Percentiles rank a stretch among this genome's conserved stretches.
These are phyloP conservation scores for Thyatira batis DNA, from an alignment of 2,888 invertebrate species.

Conservation along the genomic window DNA sequence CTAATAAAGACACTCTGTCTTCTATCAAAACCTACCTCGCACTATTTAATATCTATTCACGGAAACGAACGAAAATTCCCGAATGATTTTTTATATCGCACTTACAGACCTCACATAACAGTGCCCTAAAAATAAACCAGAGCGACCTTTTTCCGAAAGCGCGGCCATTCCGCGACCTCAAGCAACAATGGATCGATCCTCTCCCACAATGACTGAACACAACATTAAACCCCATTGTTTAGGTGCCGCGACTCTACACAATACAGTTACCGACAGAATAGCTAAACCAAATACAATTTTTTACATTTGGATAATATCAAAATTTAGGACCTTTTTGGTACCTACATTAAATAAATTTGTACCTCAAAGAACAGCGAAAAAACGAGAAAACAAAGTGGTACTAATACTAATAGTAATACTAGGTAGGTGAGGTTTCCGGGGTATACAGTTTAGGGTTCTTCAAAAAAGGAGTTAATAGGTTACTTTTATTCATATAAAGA, in stretches of 20 bases:
- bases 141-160: slow-evolving; percentile 2
- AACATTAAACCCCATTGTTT: slow-evolving; percentile 10
- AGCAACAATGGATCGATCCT: slow-evolving; percentile 12
- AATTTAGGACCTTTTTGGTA: too few relatives aligned
- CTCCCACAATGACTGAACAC: slow-evolving; percentile 3
- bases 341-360: too few relatives aligned
- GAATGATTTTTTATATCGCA: neutral
- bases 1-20: neutral
- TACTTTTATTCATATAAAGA: too few relatives aligned
- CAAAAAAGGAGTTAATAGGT: too few relatives aligned
- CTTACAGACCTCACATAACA: neutral
- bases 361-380: too few relatives aligned
- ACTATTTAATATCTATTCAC: neutral
- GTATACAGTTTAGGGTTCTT: too few relatives aligned
- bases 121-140: neutral
- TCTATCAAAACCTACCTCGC: too few relatives aligned
- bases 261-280: neutral
- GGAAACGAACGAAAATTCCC: neutral
- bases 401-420: too few relatives aligned
- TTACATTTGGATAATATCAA: too few relatives aligned
- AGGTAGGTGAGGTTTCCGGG: too few relatives aligned
- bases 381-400: too few relatives aligned
- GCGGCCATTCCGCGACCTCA: slow-evolving; percentile 2
- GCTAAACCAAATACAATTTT: too few relatives aligned
- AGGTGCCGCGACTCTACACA: slow-evolving; percentile 6